Evolutionary conservation across 2,797 vertebrate genomes (phyloP).

Genomic region (Poecile montanus): DNA sequence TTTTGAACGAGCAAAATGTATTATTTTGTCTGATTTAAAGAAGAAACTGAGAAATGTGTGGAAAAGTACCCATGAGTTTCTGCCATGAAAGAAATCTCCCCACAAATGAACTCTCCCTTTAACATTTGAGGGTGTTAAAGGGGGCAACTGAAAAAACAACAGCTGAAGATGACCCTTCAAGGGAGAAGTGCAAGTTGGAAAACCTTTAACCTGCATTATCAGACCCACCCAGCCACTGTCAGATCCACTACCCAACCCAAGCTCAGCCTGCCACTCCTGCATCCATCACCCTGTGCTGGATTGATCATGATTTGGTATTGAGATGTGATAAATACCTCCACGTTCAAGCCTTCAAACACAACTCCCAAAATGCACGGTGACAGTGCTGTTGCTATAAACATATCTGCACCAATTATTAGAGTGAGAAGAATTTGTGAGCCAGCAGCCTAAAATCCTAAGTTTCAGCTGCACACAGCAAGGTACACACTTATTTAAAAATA

Average conservation of each 20-base stretch:
- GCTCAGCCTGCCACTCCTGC: neutral
- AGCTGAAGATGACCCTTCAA: neutral
- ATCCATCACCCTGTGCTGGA: neutral
- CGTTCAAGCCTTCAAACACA: neutral
- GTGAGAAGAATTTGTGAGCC: neutral
- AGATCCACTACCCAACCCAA: neutral
- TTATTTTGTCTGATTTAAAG: neutral
- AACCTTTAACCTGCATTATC: neutral
- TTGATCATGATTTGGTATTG: neutral
- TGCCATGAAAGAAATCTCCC: neutral
- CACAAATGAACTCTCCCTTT: neutral
- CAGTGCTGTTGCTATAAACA: slow-evolving; percentile 7
- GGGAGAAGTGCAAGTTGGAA: neutral
- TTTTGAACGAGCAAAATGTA: neutral
- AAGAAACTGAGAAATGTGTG: neutral
- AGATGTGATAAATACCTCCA: slow-evolving; percentile 34
- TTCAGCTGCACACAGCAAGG: slow-evolving; percentile 40
- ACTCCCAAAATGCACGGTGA: neutral
- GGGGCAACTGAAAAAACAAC: neutral
- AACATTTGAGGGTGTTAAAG: neutral
- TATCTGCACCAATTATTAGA: neutral
- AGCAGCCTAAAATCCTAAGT: neutral
- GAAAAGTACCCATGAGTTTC: neutral
- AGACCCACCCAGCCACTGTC: neutral
- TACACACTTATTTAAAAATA: slow-evolving; percentile 63